Base-by-base conservation (phyloP, 2,797 vertebrate genomes). In the Gallinago solitaria region DNA sequence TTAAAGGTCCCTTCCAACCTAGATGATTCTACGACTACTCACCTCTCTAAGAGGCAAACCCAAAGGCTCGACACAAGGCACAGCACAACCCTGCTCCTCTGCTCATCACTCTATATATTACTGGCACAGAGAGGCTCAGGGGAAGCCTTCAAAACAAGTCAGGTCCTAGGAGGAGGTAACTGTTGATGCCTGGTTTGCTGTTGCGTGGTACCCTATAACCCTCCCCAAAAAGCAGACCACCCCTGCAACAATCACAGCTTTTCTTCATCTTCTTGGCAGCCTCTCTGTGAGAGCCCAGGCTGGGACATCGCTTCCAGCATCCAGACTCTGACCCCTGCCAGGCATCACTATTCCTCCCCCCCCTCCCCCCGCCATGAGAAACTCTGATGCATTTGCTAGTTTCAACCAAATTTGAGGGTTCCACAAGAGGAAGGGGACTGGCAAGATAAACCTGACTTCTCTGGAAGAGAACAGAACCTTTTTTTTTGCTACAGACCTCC, bases 261-360 rank as follows among this genome's bases (percentile, higher is more conserved):
- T 28, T 30, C 63, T 57, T 54, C 21, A 3, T n/a, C 71, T 43
- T 28, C 50, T 32, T 1, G 0, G 65, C 21, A 30, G 33, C 17
- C 15, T 50, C 67, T 33, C 45, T 8, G 32, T 0, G 1, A 59
- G 30, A 23, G 33, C 28, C 37, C 70, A 51, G n/a, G 56, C 61
- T 48, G 51, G 15, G 32, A 71, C 19, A 9, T 9, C 0, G 1
- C 33, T 54, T 71, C 48, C 47, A 61, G 67, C 19, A 1, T 9
- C 53, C 32, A 28, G 65, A 23, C 64, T 61, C 68, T 2, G 0
- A 19, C 32, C 32, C 13, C 23, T 0, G 0, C 37, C 21, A 64
- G 45, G n/a, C 28, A 78, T 23, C 23, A 3, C 59, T 20, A 9
- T 9, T 2, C 24, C 16, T 33, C 8, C n/a, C n/a, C n/a, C n/a